Evolutionary conservation across 2,888 invertebrate species (phyloP).

Genomic region (Ethmia dodecea): DNA sequence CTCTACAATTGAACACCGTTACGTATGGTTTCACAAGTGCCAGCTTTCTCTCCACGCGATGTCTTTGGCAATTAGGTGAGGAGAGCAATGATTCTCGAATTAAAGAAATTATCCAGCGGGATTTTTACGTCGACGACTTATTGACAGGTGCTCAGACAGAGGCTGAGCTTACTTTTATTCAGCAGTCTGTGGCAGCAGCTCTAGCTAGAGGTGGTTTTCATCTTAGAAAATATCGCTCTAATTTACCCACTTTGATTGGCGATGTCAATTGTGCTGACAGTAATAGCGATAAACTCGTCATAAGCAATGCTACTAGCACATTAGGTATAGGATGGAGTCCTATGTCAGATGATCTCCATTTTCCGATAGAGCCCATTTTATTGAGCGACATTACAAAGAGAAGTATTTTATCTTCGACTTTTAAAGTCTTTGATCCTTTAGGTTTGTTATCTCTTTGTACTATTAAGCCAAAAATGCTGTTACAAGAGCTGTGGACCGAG

Average conservation of each 20-base stretch:
- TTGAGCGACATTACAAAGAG: conserved; percentile 13
- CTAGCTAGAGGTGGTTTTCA: conserved; percentile 6
- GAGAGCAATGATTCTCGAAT: conserved; percentile 5
- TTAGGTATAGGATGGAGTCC: conserved; percentile 14
- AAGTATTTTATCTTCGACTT: conserved; percentile 7
- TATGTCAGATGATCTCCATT: conserved; percentile 6
- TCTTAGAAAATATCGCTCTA: conserved; percentile 12
- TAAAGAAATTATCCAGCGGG: conserved; percentile 3
- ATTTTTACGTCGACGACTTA: conserved; percentile 10
- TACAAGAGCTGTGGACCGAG: conserved; percentile 10
- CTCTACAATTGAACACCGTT: conserved; percentile 6
- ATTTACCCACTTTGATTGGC: neutral
- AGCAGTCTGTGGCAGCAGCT: neutral
- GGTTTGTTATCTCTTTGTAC: conserved; percentile 12
- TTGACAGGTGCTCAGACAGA: conserved; percentile 7
- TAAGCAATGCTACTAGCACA: conserved; percentile 8
- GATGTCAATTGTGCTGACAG: neutral
- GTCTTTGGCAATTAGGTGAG: conserved; percentile 11
- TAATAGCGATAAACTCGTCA: neutral
- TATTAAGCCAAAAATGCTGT: conserved; percentile 13
- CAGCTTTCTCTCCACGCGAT: conserved; percentile 11
- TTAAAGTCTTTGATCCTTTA: conserved; percentile 14
- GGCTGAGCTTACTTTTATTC: conserved; percentile 2
- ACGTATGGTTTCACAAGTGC: conserved; percentile 13
- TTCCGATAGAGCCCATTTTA: conserved; percentile 1